Percentiles rank a stretch among this genome's conserved stretches.
These are phyloP conservation scores for Cepphus grylle DNA, from an alignment of 2,113 vertebrate species.

Conservation along the genomic window DNA sequence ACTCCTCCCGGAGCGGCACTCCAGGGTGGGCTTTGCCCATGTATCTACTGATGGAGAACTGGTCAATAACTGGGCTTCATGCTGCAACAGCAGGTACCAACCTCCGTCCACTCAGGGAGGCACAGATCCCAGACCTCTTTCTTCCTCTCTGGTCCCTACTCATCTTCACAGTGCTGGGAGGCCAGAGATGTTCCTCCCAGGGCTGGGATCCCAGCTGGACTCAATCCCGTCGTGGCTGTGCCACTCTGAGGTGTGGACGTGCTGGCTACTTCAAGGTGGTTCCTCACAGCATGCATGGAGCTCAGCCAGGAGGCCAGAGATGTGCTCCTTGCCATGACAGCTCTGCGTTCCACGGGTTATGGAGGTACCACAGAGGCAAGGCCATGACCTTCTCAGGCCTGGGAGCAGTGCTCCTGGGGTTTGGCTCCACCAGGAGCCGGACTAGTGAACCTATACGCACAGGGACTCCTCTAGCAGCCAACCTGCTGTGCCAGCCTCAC, in stretches of 20 bases:
- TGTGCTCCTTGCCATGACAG: background rate
- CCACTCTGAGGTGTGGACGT: background rate
- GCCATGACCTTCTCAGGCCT: slow-evolving; percentile 51
- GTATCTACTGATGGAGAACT: background rate
- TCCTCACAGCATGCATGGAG: background rate
- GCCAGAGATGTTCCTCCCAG: background rate
- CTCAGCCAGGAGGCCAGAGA: background rate
- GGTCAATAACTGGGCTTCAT: background rate
- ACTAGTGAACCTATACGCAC: background rate
- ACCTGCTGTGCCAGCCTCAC: background rate
- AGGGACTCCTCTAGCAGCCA: slow-evolving; percentile 14
- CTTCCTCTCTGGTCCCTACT: background rate
- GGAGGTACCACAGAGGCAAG: background rate
- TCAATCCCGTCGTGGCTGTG: fast-evolving
- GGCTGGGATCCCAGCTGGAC: background rate
- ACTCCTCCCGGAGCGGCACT: background rate
- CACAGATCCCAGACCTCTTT: background rate
- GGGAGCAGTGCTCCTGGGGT: background rate
- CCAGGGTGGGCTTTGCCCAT: background rate
- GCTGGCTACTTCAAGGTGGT: background rate
- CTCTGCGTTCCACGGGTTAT: fast-evolving
- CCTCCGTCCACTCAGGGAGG: background rate
- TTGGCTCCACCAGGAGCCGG: background rate
- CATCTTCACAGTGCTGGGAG: background rate
- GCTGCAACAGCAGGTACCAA: background rate